phyloP scores from a whole-genome alignment of 1,140 invertebrate species.

The Vanessa atalanta region DNA sequence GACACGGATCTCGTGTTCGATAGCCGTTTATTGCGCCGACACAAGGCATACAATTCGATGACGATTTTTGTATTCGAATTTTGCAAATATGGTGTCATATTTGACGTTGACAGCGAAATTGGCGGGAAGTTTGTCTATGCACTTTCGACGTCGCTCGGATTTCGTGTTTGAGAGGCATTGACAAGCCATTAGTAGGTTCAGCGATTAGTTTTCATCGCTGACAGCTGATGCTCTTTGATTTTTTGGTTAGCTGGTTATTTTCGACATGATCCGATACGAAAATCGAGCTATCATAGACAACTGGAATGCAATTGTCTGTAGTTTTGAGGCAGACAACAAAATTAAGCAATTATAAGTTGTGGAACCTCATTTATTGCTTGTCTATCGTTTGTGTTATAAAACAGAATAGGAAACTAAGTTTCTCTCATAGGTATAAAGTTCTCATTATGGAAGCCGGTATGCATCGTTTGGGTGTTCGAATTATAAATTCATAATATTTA shows the following conservation, averaged over 20 bases:
- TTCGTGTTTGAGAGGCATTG: conserved; percentile 65
- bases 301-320: conserved; percentile 61
- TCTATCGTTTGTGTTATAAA: conserved; percentile 74
- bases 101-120: conserved; percentile 58
- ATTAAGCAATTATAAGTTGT: conserved; percentile 79
- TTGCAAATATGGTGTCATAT: conserved; percentile 50
- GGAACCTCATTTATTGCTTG: conserved; percentile 74
- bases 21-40: conserved; percentile 24
- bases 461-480: conserved; percentile 10
- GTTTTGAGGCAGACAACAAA: conserved; percentile 62
- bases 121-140: conserved; percentile 64
- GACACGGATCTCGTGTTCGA: conserved; percentile 33
- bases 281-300: conserved; percentile 56
- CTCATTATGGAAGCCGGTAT: conserved; percentile 23
- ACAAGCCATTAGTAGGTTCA: conserved; percentile 61
- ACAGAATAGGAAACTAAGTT: conserved; percentile 68
- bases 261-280: conserved; percentile 53
- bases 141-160: conserved; percentile 53
- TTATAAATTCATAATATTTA: not conserved
- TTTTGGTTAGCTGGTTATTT: conserved; percentile 50
- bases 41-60: conserved; percentile 40
- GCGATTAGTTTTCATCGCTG: conserved; percentile 59
- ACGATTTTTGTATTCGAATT: conserved; percentile 42
- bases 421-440: conserved; percentile 55
- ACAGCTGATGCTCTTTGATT: conserved; percentile 52